Conservation (phyloP, 1,140 invertebrate species). For the Sinonovacula constricta region DNA sequence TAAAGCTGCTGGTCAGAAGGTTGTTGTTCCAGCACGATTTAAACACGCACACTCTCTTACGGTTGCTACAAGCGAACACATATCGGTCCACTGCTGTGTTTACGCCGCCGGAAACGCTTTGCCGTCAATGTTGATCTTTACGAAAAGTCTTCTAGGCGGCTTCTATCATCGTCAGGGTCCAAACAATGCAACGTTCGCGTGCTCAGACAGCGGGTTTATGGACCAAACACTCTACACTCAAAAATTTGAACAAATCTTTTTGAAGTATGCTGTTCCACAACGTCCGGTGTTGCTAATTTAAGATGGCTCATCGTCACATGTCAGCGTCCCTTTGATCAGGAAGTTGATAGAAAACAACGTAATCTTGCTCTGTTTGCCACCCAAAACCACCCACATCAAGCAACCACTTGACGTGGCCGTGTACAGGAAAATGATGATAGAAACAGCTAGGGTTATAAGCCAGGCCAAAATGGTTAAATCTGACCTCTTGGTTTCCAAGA, state of each 20-base stretch:
- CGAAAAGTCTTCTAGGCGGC: conserved; percentile 17
- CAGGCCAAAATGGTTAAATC: conserved; percentile 45
- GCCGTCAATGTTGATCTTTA: conserved; percentile 47
- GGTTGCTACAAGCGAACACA: conserved; percentile 37
- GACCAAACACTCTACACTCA: conserved; percentile 17
- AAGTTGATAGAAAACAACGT: conserved; percentile 44
- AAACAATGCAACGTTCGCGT: conserved; percentile 28
- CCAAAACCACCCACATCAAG: conserved; percentile 34
- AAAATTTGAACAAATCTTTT: conserved; percentile 38
- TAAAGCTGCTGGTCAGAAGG: conserved; percentile 33
- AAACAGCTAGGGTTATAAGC: conserved; percentile 39
- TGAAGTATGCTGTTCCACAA: conserved; percentile 6
- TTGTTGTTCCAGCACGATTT: conserved; percentile 10
- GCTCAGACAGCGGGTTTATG: conserved; percentile 49
- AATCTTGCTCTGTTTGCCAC: conserved; percentile 23
- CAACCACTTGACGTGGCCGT: conserved; percentile 40
- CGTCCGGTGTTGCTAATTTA: conserved; percentile 30
- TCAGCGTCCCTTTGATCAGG: not conserved
- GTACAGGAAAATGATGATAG: conserved; percentile 43
- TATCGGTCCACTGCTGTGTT: conserved; percentile 50
- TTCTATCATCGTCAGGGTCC: conserved; percentile 22
- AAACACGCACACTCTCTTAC: conserved; percentile 36
- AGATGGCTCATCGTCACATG: conserved; percentile 40
- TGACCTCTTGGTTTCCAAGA: conserved; percentile 46
- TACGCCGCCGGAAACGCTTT: conserved; percentile 28